Conservation (phyloP, 2,797 vertebrate species). For the Uromys caudimaculatus region DNA sequence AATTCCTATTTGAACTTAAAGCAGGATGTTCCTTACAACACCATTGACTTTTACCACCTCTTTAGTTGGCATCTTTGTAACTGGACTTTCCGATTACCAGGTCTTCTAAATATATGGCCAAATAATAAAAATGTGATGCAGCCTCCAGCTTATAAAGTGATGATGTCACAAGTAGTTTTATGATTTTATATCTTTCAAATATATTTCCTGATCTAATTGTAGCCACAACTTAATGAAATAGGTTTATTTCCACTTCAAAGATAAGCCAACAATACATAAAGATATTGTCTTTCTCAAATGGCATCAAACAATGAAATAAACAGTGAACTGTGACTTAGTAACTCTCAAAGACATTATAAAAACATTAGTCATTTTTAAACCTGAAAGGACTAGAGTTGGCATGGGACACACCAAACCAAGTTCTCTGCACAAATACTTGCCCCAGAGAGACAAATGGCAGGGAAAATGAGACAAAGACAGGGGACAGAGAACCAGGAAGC, state of each 20-base stretch:
- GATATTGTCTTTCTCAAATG: background rate
- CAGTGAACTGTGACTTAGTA: background rate
- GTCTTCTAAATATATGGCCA: background rate
- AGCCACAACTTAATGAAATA: background rate
- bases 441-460: background rate
- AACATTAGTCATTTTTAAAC: background rate
- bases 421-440: background rate
- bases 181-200: background rate
- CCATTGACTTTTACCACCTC: background rate
- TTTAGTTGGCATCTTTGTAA: background rate
- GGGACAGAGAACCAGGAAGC: background rate
- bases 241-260: slow-evolving; percentile 24
- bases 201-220: slow-evolving; percentile 21
- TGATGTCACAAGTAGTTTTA: background rate
- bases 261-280: background rate
- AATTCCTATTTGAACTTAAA: background rate
- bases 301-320: background rate
- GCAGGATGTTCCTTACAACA: background rate
- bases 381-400: background rate
- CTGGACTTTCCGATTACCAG: background rate
- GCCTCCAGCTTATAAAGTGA: background rate
- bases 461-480: background rate
- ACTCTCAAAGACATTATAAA: background rate
- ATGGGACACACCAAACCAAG: background rate
- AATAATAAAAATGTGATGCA: background rate